Conservation (phyloP, 2,797 vertebrate genomes). For the Sardinella longiceps region DNA sequence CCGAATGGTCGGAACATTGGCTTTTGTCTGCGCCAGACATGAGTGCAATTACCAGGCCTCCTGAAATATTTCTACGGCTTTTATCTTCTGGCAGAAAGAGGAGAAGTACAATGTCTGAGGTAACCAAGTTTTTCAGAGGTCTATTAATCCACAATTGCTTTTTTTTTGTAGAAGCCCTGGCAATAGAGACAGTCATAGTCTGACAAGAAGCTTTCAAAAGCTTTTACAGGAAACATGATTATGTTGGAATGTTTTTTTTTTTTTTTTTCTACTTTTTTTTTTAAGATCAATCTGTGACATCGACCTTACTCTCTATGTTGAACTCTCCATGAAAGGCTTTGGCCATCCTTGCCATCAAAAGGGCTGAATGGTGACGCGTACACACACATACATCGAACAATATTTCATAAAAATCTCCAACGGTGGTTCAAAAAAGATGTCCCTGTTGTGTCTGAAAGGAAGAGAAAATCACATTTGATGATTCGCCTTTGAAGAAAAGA, state of each 20-base stretch:
- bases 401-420: conserved; percentile 32
- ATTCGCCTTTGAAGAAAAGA: conserved; percentile 24
- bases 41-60: conserved; percentile 59
- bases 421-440: background rate
- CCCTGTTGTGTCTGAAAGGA: conserved; percentile 1
- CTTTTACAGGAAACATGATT: conserved; percentile 48
- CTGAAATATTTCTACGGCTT: conserved; percentile 45
- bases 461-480: conserved; percentile 12
- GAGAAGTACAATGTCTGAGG: conserved; percentile 56
- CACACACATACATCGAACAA: conserved; percentile 23
- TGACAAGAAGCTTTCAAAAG: conserved; percentile 43
- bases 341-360: conserved; percentile 35
- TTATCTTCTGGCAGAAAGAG: conserved; percentile 48
- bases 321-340: conserved; percentile 32
- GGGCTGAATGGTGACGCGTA: background rate
- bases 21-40: conserved; percentile 69
- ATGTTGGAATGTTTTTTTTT: conserved; percentile 45
- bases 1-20: conserved; percentile 68
- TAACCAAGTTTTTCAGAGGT: conserved; percentile 54
- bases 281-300: conserved; percentile 44
- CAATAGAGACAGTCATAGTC: conserved; percentile 41
- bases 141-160: conserved; percentile 50
- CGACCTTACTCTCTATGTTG: conserved; percentile 34
- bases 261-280: background rate
- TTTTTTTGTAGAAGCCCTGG: conserved; percentile 44